These are phyloP conservation scores for Cephus cinctus DNA, from an alignment of 1,140 invertebrate genomes.

Conservation along the genomic window DNA sequence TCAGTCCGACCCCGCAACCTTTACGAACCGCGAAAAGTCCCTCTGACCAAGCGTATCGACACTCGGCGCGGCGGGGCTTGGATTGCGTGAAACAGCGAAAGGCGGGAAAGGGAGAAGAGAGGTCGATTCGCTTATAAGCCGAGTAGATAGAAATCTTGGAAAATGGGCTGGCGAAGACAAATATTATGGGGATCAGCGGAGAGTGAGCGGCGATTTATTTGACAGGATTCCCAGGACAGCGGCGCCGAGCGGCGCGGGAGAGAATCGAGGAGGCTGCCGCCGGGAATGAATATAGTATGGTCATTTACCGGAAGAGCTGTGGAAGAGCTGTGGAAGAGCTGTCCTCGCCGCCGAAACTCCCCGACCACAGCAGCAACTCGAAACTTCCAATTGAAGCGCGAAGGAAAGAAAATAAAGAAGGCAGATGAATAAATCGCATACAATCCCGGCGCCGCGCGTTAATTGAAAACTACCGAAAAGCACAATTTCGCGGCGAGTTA, in stretches of 20 bases:
- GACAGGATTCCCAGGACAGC: conserved; percentile 24
- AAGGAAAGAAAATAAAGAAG: too few relatives aligned
- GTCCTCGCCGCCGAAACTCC: too few relatives aligned
- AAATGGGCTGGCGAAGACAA: conserved; percentile 49
- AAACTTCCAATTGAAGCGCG: too few relatives aligned
- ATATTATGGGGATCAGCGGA: conserved; percentile 43
- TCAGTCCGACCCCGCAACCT: conserved; percentile 9
- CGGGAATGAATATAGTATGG: too few relatives aligned
- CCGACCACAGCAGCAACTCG: too few relatives aligned
- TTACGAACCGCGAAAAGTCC: conserved; percentile 9
- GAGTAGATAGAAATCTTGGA: conserved; percentile 53
- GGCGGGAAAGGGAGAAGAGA: too few relatives aligned
- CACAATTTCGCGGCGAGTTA: conserved; percentile 55
- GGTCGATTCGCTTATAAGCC: conserved; percentile 39
- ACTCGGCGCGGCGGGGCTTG: too few relatives aligned
- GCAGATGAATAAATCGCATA: too few relatives aligned
- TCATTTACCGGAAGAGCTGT: too few relatives aligned
- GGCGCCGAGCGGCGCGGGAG: neutral
- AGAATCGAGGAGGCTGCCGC: too few relatives aligned
- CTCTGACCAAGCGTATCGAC: conserved; percentile 13
- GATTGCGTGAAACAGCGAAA: too few relatives aligned
- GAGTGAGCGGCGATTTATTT: conserved; percentile 40
- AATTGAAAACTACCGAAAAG: conserved; percentile 58
- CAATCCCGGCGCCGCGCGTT: conserved; percentile 40
- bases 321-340: too few relatives aligned